Percentiles rank a stretch among this genome's conserved stretches.
Evolutionary conservation across 2,888 invertebrate species (phyloP).

Genomic region (Lymantria dispar): DNA sequence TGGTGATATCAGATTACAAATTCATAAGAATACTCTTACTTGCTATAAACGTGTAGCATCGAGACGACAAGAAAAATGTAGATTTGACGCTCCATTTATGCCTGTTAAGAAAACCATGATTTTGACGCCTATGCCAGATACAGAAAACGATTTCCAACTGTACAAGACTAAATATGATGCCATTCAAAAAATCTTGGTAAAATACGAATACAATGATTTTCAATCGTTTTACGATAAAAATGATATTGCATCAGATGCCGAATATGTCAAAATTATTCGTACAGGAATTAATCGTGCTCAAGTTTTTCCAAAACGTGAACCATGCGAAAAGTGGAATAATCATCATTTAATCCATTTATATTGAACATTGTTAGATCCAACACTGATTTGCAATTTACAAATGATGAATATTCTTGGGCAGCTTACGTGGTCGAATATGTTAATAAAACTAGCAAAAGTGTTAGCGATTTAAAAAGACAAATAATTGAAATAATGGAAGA

Average conservation of each 20-base stretch:
- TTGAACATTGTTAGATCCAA: conserved; percentile 36
- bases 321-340: no score
- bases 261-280: no score
- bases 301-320: no score
- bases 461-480: conserved; percentile 43
- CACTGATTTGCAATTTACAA: conserved; percentile 40
- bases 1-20: conserved; percentile 36
- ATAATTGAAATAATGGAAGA: conserved; percentile 38
- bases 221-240: no score
- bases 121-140: conserved; percentile 39
- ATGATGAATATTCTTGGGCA: conserved; percentile 42
- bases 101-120: conserved; percentile 35
- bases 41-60: conserved; percentile 40
- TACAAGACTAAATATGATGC: no score
- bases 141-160: no score
- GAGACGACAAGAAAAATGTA: no score
- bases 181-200: no score
- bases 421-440: conserved; percentile 50
- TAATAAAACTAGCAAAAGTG: conserved; percentile 48
- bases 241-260: no score
- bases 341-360: no score
- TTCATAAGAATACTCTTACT: conserved; percentile 27
- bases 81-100: conserved; percentile 44
- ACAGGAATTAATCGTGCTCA: no score
- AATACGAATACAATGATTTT: no score